Evolutionary conservation across 2,113 vertebrate genomes (phyloP).

Genomic region (Myanophis thanlyinensis): DNA sequence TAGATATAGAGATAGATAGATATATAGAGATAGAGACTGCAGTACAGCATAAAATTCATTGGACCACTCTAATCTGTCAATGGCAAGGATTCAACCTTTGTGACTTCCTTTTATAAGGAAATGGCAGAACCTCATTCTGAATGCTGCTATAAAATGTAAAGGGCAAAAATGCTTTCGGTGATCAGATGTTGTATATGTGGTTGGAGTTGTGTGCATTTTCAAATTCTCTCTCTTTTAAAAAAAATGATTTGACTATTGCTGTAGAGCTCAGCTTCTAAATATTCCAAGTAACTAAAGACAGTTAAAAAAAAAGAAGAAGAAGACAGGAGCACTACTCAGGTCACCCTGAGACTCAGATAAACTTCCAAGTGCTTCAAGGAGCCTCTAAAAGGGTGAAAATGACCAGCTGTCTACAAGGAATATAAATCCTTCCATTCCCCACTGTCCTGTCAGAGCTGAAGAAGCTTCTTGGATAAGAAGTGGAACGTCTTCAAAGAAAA

Average conservation of each 20-base stretch:
- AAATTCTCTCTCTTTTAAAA: neutral
- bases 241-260: neutral
- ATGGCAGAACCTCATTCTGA: neutral
- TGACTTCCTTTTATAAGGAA: neutral
- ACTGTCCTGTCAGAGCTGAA: no score
- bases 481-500: no score
- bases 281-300: neutral
- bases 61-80: neutral
- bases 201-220: neutral
- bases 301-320: no score
- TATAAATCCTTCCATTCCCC: no score
- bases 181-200: neutral
- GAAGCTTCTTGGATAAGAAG: no score
- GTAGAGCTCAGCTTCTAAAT: neutral
- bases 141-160: neutral
- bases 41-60: neutral
- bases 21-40: no score
- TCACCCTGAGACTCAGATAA: no score
- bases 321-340: no score
- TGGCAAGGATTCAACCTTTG: neutral
- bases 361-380: no score
- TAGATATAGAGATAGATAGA: no score
- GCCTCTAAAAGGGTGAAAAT: no score
- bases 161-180: neutral
- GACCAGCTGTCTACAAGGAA: no score